Conservation (phyloP, 2,113 vertebrate genomes). For the Pyxicephalus adspersus region DNA sequence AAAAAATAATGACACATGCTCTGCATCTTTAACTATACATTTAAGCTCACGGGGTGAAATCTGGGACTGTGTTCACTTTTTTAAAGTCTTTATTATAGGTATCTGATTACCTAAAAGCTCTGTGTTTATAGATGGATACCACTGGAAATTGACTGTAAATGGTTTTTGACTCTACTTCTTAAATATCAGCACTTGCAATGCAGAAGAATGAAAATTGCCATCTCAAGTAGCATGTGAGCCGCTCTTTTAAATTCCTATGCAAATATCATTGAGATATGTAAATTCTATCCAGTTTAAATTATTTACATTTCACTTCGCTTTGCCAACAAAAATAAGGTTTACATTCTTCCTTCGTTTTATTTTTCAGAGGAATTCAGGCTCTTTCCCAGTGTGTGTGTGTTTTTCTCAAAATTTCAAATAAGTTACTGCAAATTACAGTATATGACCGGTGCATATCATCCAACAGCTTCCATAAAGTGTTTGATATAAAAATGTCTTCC, state of each 20-base stretch:
- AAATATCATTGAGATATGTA: constrained; percentile 51
- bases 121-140: constrained; percentile 1
- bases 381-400: constrained; percentile 7
- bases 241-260: constrained; percentile 43
- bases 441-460: neutral
- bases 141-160: constrained; percentile 29
- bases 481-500: constrained; percentile 31
- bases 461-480: neutral
- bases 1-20: no score
- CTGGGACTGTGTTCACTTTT: neutral
- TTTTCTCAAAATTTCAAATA: neutral
- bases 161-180: constrained; percentile 23
- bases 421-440: neutral
- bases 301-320: constrained; percentile 43
- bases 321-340: constrained; percentile 39
- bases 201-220: constrained; percentile 46
- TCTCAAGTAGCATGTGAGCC: constrained; percentile 36
- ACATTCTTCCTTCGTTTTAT: constrained; percentile 27
- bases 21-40: no score
- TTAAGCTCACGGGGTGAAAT: no score
- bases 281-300: constrained; percentile 44
- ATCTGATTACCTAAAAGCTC: neutral
- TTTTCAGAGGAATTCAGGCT: constrained; percentile 16
- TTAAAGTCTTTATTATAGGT: neutral
- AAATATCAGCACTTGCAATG: constrained; percentile 11